Base-by-base conservation (phyloP, 1,140 invertebrate genomes). In the Schlechtendalia chinensis region DNA sequence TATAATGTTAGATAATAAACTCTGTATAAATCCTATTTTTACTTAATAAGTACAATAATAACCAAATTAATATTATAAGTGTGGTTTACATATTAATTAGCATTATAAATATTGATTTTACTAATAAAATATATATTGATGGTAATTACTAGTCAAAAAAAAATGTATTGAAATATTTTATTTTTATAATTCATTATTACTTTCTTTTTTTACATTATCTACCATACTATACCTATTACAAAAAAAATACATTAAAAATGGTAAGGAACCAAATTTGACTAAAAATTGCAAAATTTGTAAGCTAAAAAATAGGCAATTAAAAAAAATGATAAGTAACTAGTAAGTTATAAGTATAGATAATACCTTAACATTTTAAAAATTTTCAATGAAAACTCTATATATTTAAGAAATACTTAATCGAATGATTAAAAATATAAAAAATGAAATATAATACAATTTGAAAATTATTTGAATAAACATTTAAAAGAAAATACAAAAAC, bases 211-310 rank as follows among this genome's bases (percentile, higher is more conserved):
- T 39, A 39, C 32, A 39, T 39, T 39, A 39, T 8, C 32, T 59
- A 59, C 3, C 12, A 59, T 32, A n/a, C 29, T 54, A 72, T 53
- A 29, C 8, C 8, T 39, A 50, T 12, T 50, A 50, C 1, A 50
- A 8, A 12, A 29, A 72, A 29, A 72, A 54, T 54, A 72, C 27
- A 72, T 29, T 53, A 71, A 72, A 50, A n/a, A 27, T 69, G 67
- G 69, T 53, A 72, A 54, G 69, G 69, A 72, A 72, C 47, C 24
- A 53, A 72, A 53, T 71, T 72, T 53, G 69, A 72, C 69, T 54
- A 54, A 72, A 19, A 53, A 29, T 53, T 54, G 24, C 17, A 12
- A 72, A n/a, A 72, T 47, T 54, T 54, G 16, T 47, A 53, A 19
- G 6, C 16, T 29, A 72, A 16, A 29, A 54, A 8, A 39, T 39